Base-by-base conservation (phyloP, 2,113 vertebrate species). In the Pogonocichla stellata region DNA sequence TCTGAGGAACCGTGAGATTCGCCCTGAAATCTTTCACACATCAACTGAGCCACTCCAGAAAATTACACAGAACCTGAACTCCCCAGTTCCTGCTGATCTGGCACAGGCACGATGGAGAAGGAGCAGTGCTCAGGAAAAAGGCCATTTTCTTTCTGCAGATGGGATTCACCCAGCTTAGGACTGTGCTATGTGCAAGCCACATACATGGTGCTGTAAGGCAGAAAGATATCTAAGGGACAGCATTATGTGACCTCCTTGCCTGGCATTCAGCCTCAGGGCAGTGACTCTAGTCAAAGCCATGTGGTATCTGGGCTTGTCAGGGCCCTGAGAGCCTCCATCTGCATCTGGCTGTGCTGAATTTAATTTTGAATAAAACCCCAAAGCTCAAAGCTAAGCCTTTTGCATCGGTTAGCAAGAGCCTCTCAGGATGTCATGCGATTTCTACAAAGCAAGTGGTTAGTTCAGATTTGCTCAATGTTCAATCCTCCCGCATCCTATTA, bases 331-430 rank as follows among this genome's bases (percentile, higher is more conserved):
- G 10, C 20, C 47, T 80, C 54, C 0, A 0, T 34, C 29, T 91
- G 45, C 50, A 75, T 28, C 31, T 70, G 82, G 17, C 19, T 86
- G 6, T 6, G 14, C 73, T 71, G 33, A 50, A 64, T n/a, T 69
- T 80, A 28, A 66, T 13, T 34, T 18, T 8, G 12, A 77, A 29
- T 38, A 67, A 80, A 40, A 66, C 22, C 47, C 20, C 78, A 74
- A 73, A 90, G 80, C 57, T 88, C 58, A 73, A 95, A 93, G 88
- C 92, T 78, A 95, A 92, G 81, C 71, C 71, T 81, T 83, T 75
- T 70, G 80, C 25, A 0, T 38, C 8, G 6, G 71, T 95, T 97
- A 92, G 83, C 85, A 80, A 66, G 10, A 87, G 43, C 29, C 5
- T 61, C 22, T 50, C 14, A 83, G 81, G 72, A 78, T 19, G 2